A percentile compares a stretch with the other conserved stretches of the same genome.
Evolutionary conservation across 2,113 vertebrate genomes (phyloP).

Genomic region (Edolisoma coerulescens): DNA sequence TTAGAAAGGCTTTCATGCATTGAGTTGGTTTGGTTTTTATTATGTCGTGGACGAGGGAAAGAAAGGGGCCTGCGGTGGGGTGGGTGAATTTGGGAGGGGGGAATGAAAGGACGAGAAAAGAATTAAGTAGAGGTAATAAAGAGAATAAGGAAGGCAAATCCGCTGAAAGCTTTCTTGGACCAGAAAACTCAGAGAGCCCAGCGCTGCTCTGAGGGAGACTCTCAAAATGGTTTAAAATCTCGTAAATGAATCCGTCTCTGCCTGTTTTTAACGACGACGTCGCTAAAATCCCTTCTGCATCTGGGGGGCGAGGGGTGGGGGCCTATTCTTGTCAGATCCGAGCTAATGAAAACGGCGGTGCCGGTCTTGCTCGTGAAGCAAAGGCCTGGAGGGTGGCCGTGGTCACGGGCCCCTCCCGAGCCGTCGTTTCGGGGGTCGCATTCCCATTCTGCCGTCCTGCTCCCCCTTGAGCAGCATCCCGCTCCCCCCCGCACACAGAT

Average conservation of each 20-base stretch:
- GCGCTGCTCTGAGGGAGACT: neutral
- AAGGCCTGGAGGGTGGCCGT: neutral
- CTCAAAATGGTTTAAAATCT: neutral
- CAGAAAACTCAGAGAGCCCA: neutral
- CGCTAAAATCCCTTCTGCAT: neutral
- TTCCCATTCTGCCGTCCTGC: neutral
- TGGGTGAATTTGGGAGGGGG: neutral
- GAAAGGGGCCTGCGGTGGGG: neutral
- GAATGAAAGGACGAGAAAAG: neutral
- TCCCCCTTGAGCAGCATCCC: neutral
- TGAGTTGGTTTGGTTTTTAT: conserved; percentile 46
- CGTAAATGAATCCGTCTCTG: neutral
- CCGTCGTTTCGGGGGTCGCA: neutral
- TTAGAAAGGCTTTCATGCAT: neutral
- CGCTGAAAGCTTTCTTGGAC: conserved; percentile 41
- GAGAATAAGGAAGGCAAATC: neutral
- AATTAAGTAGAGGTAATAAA: conserved; percentile 54
- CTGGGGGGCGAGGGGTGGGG: neutral
- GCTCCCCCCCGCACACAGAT: neutral
- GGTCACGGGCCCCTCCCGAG: neutral
- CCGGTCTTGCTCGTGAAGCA: neutral
- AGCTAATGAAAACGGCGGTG: neutral
- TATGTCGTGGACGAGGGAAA: neutral
- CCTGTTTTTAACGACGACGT: neutral
- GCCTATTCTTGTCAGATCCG: neutral